Base-by-base conservation (phyloP, 2,888 invertebrate genomes). In the Gnatocerus cornutus region DNA sequence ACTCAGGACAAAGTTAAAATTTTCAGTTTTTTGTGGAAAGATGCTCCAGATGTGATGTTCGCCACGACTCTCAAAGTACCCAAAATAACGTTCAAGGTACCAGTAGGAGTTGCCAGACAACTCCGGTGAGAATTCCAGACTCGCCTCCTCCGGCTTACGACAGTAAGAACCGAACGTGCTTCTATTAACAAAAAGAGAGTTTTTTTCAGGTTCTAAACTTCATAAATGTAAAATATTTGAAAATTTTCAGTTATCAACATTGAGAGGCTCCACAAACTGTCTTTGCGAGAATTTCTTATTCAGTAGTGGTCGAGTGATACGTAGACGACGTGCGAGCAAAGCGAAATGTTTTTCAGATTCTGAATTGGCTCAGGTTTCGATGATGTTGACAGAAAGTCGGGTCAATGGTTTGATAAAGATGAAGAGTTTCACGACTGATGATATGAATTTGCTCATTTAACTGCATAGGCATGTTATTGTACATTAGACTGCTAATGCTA, bases 71-170 rank as follows among this genome's bases (percentile, higher is more conserved):
- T 1, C 21, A 21, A 21, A 21, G 21, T 21, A 21, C 21, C 4
- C 4, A 13, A 41, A 27, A 41, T 0, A 29, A 27, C 8, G 30
- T 37, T 30, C 45, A 45, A 12, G 71, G 75, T 52, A 73, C 73
- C 8, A 76, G 74, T 62, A 59, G 68, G 13, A 73, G 71, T 64
- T 74, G 72, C 41, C 76, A 72, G 55, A 72, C 71, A 13, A 72
- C 71, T 14, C 67, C 76, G n/a, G 14, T 71, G 8, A 72, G 41
- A 58, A 71, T 78, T 30, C 79, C 79, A 1, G 69, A 77, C 33
- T 78, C 79, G 8, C 79, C 80, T 0, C 80, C 79, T 37, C 79
- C 79, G 7, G 68, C 73, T 6, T 80, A 80, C 61, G 69, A 29
- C 12, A 21, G n/a, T 13, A 21, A 10, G 16, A 48, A 48, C 14